phyloP scores from a whole-genome alignment of 2,113 vertebrate species.

The Dipodomys spectabilis region DNA sequence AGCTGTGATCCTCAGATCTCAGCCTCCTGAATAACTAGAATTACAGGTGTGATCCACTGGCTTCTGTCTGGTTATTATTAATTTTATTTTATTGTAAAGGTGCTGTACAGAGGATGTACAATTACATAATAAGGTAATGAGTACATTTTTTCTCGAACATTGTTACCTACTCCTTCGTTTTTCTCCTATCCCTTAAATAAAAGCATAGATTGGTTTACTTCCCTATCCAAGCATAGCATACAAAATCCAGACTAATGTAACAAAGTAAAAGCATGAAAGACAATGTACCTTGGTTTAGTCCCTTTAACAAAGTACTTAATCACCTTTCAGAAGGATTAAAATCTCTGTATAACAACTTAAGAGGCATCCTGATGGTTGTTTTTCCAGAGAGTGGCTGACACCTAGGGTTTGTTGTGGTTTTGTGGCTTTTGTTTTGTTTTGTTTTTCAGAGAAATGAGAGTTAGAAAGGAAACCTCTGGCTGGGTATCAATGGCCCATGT shows the following conservation, averaged over 20 bases:
- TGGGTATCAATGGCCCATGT: no score
- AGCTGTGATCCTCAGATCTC: no score
- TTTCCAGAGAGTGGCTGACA: neutral
- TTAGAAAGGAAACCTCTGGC: neutral
- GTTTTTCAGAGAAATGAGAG: no score
- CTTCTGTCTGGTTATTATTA: neutral
- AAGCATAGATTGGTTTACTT: neutral
- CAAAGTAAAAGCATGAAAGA: neutral
- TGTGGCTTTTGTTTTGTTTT: no score
- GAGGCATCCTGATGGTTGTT: neutral
- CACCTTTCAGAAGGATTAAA: neutral
- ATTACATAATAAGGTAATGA: no score
- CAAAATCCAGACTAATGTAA: neutral
- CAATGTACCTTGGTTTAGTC: neutral
- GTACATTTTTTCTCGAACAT: no score
- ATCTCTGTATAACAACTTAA: neutral
- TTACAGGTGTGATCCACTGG: no score
- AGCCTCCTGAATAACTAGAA: no score
- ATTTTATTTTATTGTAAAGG: no score
- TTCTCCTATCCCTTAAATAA: neutral
- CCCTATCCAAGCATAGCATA: neutral
- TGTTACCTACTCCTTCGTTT: no score
- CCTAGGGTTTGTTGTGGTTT: neutral
- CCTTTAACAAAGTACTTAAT: neutral
- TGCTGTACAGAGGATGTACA: no score